Evolutionary conservation across 2,113 vertebrate species (phyloP).

Genomic region (Petrocephalus microphthalmus): DNA sequence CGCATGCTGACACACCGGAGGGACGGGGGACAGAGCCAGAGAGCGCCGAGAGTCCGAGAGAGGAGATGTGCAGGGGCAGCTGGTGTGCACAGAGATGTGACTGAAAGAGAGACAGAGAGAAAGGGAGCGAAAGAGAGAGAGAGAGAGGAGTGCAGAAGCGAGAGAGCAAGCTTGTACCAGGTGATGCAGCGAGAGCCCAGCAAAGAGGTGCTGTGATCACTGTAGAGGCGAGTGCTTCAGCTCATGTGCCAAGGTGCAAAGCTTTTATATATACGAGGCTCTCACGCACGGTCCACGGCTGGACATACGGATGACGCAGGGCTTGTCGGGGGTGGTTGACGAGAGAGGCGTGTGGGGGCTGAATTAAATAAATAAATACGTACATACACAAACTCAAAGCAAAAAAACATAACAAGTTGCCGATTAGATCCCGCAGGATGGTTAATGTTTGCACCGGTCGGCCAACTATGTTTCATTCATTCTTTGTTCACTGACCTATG

Average conservation of each 20-base stretch:
- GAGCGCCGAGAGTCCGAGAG: conserved; percentile 20
- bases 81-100: background rate
- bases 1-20: conserved; percentile 63
- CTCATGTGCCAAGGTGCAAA: conserved; percentile 54
- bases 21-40: conserved; percentile 29
- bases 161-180: conserved; percentile 23
- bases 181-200: conserved; percentile 23
- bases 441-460: conserved; percentile 52
- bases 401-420: conserved; percentile 41
- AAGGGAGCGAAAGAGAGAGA: conserved; percentile 29
- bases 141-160: conserved; percentile 26
- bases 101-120: conserved; percentile 18
- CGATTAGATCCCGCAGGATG: conserved; percentile 30
- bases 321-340: conserved; percentile 51
- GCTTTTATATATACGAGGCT: conserved; percentile 65
- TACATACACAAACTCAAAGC: background rate
- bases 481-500: background rate
- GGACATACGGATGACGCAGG: conserved; percentile 50
- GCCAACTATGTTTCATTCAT: conserved; percentile 8
- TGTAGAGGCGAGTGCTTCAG: conserved; percentile 48
- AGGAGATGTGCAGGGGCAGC: conserved; percentile 5
- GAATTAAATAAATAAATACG: background rate
- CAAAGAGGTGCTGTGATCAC: conserved; percentile 35
- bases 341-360: conserved; percentile 45
- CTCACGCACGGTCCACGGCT: conserved; percentile 43